Evolutionary conservation across 2,888 invertebrate species (phyloP), one percentile per base, ranked within the genome.

Genomic region (Brachyopa scutellaris): DNA sequence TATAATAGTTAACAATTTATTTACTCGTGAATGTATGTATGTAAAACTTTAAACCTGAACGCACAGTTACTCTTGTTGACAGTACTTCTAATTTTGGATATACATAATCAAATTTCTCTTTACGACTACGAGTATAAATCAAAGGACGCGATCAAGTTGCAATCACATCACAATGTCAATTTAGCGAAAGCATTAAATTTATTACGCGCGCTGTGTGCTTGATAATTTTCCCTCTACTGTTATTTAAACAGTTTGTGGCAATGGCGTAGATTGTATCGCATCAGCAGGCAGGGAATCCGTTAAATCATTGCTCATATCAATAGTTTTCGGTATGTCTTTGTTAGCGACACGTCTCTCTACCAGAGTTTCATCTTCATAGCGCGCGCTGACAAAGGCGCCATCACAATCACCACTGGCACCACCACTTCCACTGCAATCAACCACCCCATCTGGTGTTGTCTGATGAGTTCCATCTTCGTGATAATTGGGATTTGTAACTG

Each of bases 401-500:
- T 84, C 78, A 13, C 15, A 45, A 49, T 5, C 45, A 6, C 45
- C 42, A 17, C 9, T 31, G 5, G 7, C 42, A 38, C 19, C 47
- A 21, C 13, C 59, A 1, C 33, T 57, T 33, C 21, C 26, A 19
- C 9, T 51, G 9, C n/a, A 36, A 29, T n/a, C n/a, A n/a, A n/a
- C n/a, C n/a, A 8, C 49, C 7, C 6, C 76, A 15, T 70, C 61
- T 15, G 42, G 15, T 8, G 36, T 47, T 15, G 53, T n/a, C 55
- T 26, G 61, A 40, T 17, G 64, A 40, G 33, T 53, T 51, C 82
- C 53, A 47, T 84, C 76, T 15, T 85, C 85, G 36, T 85, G 84
- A 38, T 86, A 86, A 74, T 86, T 86, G 9, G 86, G 86, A 85
- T 86, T 86, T 33, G 86, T 86, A 6, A 86, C 86, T 9, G 86